Evolutionary conservation across 2,797 vertebrate genomes (phyloP).

Genomic region (Halcyon chelicuti): DNA sequence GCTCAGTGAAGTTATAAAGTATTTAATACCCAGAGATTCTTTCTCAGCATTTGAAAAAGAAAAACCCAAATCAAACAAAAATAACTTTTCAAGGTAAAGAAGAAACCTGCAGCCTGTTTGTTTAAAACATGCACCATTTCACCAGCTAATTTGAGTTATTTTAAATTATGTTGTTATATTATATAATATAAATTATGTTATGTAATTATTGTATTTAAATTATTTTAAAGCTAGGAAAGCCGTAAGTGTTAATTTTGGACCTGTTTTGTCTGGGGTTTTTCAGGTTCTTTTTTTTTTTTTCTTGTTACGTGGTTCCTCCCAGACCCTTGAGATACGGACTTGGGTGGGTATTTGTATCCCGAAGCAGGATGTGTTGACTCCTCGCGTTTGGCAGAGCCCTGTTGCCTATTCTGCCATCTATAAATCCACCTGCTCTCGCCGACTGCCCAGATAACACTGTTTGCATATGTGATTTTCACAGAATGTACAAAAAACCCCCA

Average conservation of each 20-base stretch:
- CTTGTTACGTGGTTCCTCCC: not conserved
- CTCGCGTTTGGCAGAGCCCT: not conserved
- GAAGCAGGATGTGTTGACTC: not conserved
- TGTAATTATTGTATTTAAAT: not conserved
- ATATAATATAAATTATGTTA: too few relatives aligned
- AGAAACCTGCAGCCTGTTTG: not conserved
- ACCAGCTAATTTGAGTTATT: not conserved
- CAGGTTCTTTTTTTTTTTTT: not conserved
- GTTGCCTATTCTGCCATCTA: not conserved
- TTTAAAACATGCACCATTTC: not conserved
- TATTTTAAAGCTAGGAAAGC: not conserved
- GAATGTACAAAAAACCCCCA: not conserved
- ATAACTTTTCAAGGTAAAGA: not conserved
- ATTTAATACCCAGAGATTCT: not conserved
- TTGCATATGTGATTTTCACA: not conserved
- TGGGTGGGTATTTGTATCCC: not conserved
- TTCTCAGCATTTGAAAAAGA: not conserved
- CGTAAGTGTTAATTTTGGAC: not conserved
- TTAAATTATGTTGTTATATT: too few relatives aligned
- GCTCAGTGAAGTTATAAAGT: not conserved
- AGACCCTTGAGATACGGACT: not conserved
- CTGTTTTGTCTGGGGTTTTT: not conserved
- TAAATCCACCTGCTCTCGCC: not conserved
- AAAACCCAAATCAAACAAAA: not conserved
- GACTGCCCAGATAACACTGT: not conserved